A percentile compares a stretch with the other conserved stretches of the same genome.
phyloP scores from a whole-genome alignment of 1,140 invertebrate genomes.

The Spodoptera litura region DNA sequence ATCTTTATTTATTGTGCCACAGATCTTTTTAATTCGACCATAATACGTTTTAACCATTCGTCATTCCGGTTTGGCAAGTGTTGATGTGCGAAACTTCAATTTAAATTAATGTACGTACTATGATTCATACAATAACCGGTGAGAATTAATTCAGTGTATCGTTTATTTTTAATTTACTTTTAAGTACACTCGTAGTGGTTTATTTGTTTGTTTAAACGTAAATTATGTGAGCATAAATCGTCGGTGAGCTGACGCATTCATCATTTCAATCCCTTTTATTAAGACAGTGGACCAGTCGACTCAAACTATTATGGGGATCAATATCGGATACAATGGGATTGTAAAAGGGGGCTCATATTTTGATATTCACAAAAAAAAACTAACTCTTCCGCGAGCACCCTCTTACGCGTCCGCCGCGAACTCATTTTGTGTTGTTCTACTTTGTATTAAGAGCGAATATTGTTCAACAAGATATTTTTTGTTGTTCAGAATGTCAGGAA shows the following conservation, averaged over 20 bases:
- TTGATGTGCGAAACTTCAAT: conserved; percentile 42
- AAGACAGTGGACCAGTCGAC: conserved; percentile 76
- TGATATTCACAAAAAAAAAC: conserved; percentile 82
- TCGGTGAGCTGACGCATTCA: conserved; percentile 61
- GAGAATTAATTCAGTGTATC: conserved; percentile 36
- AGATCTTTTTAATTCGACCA: neutral
- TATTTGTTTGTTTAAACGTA: conserved; percentile 36
- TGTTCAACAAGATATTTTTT: conserved; percentile 66
- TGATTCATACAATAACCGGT: conserved; percentile 35
- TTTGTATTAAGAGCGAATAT: conserved; percentile 70
- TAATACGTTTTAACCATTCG: conserved; percentile 6
- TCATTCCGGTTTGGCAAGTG: conserved; percentile 44
- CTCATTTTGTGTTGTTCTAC: conserved; percentile 60
- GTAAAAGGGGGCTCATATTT: conserved; percentile 85
- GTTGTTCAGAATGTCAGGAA: conserved; percentile 73
- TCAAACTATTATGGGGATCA: conserved; percentile 83
- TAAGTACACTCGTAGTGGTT: conserved; percentile 16
- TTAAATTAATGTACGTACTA: conserved; percentile 43
- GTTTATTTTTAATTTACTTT: conserved; percentile 36
- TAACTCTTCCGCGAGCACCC: conserved; percentile 76
- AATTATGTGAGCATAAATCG: conserved; percentile 48
- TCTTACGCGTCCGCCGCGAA: conserved; percentile 48
- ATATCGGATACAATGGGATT: conserved; percentile 84
- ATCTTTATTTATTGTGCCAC: conserved; percentile 1
- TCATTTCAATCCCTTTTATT: conserved; percentile 76